phyloP scores from a whole-genome alignment of 2,888 invertebrate genomes.

The Platycnemis pennipes region DNA sequence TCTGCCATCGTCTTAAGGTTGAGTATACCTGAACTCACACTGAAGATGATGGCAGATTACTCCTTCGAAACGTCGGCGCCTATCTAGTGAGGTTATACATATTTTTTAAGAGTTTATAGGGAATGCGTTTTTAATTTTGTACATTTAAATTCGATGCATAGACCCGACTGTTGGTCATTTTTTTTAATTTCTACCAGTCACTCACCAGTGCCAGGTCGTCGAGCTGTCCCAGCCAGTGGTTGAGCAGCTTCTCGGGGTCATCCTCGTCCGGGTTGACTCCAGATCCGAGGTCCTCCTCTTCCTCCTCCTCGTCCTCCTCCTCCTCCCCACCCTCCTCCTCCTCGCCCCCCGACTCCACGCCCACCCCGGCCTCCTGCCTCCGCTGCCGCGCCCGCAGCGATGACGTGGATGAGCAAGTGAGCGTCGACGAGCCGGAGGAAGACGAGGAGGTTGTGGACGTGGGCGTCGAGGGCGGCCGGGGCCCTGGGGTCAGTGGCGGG shows the following conservation, averaged over 20 bases:
- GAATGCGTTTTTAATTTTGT: no score
- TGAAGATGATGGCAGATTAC: no score
- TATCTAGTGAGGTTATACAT: no score
- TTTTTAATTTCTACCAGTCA: conserved; percentile 72
- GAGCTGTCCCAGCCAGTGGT: conserved; percentile 90
- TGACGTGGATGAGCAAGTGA: background rate
- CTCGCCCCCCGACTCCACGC: background rate
- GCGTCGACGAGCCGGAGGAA: conserved; percentile 34
- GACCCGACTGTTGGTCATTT: no score
- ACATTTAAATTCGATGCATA: no score
- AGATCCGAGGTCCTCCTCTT: conserved; percentile 77
- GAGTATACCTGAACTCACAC: no score
- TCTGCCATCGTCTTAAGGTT: no score
- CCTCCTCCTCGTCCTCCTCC: conserved; percentile 47
- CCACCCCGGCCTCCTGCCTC: conserved; percentile 21
- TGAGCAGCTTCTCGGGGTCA: conserved; percentile 88
- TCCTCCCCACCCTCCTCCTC: conserved; percentile 10
- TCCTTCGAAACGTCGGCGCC: no score
- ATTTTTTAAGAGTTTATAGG: no score
- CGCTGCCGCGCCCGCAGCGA: background rate
- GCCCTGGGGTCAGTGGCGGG: conserved; percentile 32
- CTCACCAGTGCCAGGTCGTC: conserved; percentile 88
- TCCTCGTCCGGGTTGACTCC: conserved; percentile 77
- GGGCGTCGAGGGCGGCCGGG: conserved; percentile 31
- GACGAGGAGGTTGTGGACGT: conserved; percentile 49